These are phyloP conservation scores for Sebastes diaconus DNA, from an alignment of 2,797 vertebrate species.

Conservation along the genomic window DNA sequence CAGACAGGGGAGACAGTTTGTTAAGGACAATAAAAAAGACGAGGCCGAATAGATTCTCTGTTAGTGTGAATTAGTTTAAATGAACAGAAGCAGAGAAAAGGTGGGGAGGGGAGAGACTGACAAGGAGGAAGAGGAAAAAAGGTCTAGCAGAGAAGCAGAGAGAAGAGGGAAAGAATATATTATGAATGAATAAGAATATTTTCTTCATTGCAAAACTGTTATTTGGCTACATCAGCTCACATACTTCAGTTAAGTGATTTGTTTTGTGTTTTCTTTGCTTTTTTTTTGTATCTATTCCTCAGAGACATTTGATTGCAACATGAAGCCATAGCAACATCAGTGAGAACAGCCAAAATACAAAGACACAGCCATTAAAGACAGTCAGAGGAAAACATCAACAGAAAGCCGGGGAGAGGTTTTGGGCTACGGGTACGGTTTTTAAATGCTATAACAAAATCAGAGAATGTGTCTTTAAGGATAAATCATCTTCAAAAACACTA, in stretches of 20 bases:
- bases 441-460: background rate
- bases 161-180: background rate
- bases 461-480: background rate
- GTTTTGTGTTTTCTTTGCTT: background rate
- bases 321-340: background rate
- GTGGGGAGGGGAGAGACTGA: background rate
- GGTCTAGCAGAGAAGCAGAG: background rate
- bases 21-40: slow-evolving; percentile 18
- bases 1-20: slow-evolving; percentile 5
- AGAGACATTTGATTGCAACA: background rate
- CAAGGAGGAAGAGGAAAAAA: background rate
- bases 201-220: background rate
- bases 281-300: background rate
- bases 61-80: slow-evolving; percentile 24
- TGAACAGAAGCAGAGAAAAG: background rate
- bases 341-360: background rate
- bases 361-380: background rate
- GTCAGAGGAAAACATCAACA: background rate
- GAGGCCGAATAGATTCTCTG: slow-evolving; percentile 6
- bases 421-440: background rate
- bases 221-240: background rate
- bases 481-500: background rate
- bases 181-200: background rate
- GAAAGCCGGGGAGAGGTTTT: background rate
- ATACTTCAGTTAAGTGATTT: background rate